Evolutionary conservation across 2,113 vertebrate species (phyloP), one percentile per base, ranked within the genome.

Genomic region (Pomatostomus ruficeps): DNA sequence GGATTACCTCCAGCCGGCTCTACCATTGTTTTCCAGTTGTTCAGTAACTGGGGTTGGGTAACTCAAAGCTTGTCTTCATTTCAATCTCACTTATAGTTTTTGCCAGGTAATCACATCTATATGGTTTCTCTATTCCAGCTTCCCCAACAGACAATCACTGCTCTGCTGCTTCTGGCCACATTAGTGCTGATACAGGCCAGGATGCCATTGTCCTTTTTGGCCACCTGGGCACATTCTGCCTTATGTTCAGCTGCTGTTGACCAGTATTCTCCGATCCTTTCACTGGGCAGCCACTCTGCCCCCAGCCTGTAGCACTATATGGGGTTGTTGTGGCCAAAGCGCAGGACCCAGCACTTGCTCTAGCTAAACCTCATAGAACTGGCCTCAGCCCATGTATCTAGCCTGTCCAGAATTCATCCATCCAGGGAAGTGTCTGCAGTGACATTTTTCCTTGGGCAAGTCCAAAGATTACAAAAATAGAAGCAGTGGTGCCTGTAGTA

Each of bases 181-280:
- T n/a, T n/a, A 6, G 5, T 55, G 24, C 35, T 62, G 57, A 5
- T 35, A 25, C 10, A 40, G 16, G 20, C n/a, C 12, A 25, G 40
- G 20, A 62, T 46, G 21, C 33, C 43, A 12, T 1, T 43, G 24
- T 1, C 48, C 29, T 87, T 71, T 13, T 48, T 25, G 17, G 31
- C 48, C 42, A 12, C 31, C 35, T 55, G 25, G 57, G 14, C 42
- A 63, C 20, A 28, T 12, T 29, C 11, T 65, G 22, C 21, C 31
- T 57, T 12, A 36, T 33, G 10, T 25, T 65, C 22, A 63, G 31
- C 42, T 0, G 0, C 57, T 42, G 29, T 55, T 1, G 1, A 48
- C 42, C 21, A 57, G 31, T 22, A 57, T 14, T 17, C 9, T 48
- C 20, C 16, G 35, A 18, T 72, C 7, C 31, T 63, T 72, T 57